Evolutionary conservation across 1,140 invertebrate species (phyloP), one percentile per base, ranked within the genome.

Genomic region (Olivierus martensii): DNA sequence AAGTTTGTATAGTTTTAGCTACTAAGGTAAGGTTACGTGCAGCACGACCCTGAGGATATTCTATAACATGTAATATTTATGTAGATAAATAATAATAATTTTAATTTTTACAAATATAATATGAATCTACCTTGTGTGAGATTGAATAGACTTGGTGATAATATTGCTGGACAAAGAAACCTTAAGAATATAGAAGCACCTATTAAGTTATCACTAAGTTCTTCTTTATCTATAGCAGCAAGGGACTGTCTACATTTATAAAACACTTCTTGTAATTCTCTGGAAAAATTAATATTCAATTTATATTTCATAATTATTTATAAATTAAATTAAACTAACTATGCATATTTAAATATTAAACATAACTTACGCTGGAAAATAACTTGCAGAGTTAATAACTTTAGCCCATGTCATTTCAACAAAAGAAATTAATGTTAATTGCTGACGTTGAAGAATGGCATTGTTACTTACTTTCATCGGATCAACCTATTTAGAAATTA

Each of bases 131-230:
- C 86, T 70, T 87, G 86, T 52, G 84, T 91, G 55, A 95, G 86
- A 67, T 86, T 86, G 71, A 96, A 96, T 28, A 96, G 77, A 71
- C 85, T 92, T 7, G 92, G 92, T 59, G 86, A 90, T 43, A 96
- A 73, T 64, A 96, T 94, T 50, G 92, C 90, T 10, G 92, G 91
- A 67, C 92, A 96, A 9, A 96, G 75, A 70, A 95, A 95, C 55
- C 90, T 77, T 5, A 78, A 65, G 66, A 95, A 96, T 56, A 96
- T 92, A 37, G 86, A 93, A 1, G 87, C 88, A 58, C 87, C 92
- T 63, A 96, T 92, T 46, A 94, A 75, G 70, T 94, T 92, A 67
- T 94, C 88, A 49, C 84, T 83, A 60, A 92, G 80, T 65, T 92
- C 87, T 59, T 81, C 83, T 36, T 83, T 77, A 3, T 82, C 80